Conservation (phyloP, 2,888 invertebrate genomes). For the Furcula furcula region DNA sequence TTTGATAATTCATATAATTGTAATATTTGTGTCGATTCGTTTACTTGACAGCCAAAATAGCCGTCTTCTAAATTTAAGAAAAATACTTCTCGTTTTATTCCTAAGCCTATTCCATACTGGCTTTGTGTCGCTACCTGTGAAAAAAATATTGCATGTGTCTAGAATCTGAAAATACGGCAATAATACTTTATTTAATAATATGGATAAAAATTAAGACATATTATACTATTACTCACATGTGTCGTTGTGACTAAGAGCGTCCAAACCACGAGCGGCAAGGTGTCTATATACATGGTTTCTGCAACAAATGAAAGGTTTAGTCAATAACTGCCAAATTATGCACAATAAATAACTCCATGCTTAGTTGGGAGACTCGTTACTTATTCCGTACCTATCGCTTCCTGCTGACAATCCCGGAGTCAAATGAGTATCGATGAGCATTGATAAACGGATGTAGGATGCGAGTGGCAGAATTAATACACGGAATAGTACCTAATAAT, state of each 20-base stretch:
- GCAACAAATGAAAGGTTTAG: slow-evolving; percentile 84
- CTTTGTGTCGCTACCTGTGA: slow-evolving; percentile 88
- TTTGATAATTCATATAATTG: slow-evolving; percentile 97
- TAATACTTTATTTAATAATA: too few species aligned
- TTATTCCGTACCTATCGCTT: too few species aligned
- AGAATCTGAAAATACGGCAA: slow-evolving; percentile 3
- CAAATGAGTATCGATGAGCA: too few species aligned
- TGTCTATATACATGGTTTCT: slow-evolving; percentile 94
- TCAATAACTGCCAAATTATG: too few species aligned
- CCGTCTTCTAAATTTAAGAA: slow-evolving; percentile 98
- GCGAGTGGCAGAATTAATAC: too few species aligned
- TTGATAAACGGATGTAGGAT: too few species aligned
- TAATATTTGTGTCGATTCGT: slow-evolving; percentile 96
- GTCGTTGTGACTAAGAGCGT: slow-evolving; percentile 90
- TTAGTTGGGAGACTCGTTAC: background rate
- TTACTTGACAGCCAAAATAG: slow-evolving; percentile 98
- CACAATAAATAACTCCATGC: too few species aligned
- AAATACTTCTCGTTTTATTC: slow-evolving; percentile 95
- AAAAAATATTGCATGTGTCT: slow-evolving; percentile 19
- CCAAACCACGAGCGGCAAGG: slow-evolving; percentile 96
- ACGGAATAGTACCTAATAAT: too few species aligned
- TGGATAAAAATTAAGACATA: slow-evolving; percentile 7
- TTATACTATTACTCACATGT: slow-evolving; percentile 87
- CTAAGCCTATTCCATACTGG: slow-evolving; percentile 90
- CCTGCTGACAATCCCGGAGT: too few species aligned